Evolutionary conservation across 1,140 invertebrate genomes (phyloP).

Genomic region (Drosophila pachea): DNA sequence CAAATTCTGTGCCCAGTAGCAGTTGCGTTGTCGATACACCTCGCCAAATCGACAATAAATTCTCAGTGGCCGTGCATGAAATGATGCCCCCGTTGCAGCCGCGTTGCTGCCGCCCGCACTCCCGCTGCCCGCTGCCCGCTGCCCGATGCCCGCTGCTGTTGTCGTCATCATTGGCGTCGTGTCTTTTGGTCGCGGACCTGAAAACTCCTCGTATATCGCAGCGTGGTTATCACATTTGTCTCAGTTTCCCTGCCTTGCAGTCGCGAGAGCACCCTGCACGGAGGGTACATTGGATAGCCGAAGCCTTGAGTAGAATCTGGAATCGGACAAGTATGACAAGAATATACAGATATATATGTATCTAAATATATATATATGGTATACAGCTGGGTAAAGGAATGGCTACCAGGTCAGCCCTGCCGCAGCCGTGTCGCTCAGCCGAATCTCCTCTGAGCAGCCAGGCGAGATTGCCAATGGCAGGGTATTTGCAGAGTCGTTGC

Average conservation of each 20-base stretch:
- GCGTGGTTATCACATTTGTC: slow-evolving; percentile 77
- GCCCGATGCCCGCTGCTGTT: slow-evolving; percentile 4
- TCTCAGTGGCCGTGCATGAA: slow-evolving; percentile 67
- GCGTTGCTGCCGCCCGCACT: neutral
- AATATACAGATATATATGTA: neutral
- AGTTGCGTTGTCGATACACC: slow-evolving; percentile 79
- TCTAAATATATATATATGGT: neutral
- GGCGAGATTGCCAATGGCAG: neutral
- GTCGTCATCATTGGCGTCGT: slow-evolving; percentile 47
- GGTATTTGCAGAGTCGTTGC: slow-evolving; percentile 21
- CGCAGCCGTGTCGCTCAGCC: too few relatives aligned
- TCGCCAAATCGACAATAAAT: slow-evolving; percentile 78
- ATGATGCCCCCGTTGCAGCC: slow-evolving; percentile 21
- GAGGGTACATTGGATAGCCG: neutral
- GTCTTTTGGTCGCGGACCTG: slow-evolving; percentile 45
- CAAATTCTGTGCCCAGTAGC: slow-evolving; percentile 75
- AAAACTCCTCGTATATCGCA: slow-evolving; percentile 61
- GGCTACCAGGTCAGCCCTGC: too few relatives aligned
- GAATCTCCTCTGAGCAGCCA: neutral
- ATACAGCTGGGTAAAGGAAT: too few relatives aligned
- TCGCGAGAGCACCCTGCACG: slow-evolving; percentile 15
- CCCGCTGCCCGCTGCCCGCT: neutral
- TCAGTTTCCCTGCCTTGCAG: slow-evolving; percentile 56
- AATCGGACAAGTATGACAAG: neutral
- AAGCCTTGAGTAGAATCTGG: too few relatives aligned